Percentiles rank a stretch among this genome's conserved stretches.
These are phyloP conservation scores for Chiloscyllium punctatum DNA, from an alignment of 2,797 vertebrate species.

Conservation along the genomic window DNA sequence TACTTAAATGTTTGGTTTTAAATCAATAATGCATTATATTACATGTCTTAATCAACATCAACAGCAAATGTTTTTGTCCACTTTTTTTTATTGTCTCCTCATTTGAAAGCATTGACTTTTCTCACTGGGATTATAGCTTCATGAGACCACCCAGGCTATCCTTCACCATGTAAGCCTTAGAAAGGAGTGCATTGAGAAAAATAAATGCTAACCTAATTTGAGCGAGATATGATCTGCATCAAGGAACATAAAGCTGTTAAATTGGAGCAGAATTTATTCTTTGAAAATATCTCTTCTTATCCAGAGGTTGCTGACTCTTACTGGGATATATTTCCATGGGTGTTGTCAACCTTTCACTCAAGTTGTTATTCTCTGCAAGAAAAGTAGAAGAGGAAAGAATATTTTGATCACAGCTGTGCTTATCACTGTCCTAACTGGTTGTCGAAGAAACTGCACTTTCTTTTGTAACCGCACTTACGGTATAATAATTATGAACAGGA, in stretches of 20 bases:
- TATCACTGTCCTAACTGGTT: neutral
- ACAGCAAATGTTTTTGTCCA: neutral
- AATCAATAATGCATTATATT: slow-evolving; percentile 12
- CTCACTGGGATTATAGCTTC: neutral
- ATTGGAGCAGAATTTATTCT: neutral
- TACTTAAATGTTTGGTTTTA: neutral
- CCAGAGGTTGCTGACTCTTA: neutral
- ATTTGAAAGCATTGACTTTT: neutral
- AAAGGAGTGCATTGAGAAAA: neutral
- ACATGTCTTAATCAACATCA: slow-evolving; percentile 25
- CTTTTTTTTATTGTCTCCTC: neutral
- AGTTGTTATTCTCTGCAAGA: no score
- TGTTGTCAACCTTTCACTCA: neutral
- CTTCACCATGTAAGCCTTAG: neutral
- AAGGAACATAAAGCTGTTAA: neutral
- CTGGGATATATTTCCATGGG: neutral
- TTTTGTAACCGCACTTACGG: neutral
- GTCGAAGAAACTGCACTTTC: no score
- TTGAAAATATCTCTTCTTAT: neutral
- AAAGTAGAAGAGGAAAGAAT: neutral
- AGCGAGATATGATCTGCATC: neutral
- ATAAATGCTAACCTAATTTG: neutral
- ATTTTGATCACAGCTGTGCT: neutral
- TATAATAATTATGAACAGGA: neutral
- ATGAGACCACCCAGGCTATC: neutral